Percentiles rank a stretch among this genome's conserved stretches.
Evolutionary conservation across 2,797 vertebrate genomes (phyloP).

Genomic region (Aplochiton taeniatus): DNA sequence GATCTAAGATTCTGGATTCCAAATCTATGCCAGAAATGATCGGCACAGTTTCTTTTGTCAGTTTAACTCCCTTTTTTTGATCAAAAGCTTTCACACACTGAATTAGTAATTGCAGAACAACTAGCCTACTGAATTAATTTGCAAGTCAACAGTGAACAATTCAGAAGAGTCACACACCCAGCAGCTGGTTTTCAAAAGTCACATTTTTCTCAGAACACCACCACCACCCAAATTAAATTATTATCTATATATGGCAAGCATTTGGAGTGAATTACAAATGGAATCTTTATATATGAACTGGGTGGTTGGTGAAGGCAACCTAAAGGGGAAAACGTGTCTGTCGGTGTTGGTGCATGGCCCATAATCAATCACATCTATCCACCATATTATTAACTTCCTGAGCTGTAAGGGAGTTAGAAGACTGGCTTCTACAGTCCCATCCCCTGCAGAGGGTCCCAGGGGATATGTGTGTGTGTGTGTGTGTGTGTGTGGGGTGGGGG

Average conservation of each 20-base stretch:
- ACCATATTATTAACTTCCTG: conserved; percentile 70
- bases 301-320: conserved; percentile 53
- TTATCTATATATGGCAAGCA: conserved; percentile 48
- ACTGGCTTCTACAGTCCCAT: conserved; percentile 66
- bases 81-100: too few relatives aligned
- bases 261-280: conserved; percentile 73
- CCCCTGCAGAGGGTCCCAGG: conserved; percentile 71
- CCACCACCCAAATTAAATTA: conserved; percentile 61
- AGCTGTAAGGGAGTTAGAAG: conserved; percentile 68
- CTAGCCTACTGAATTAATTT: too few relatives aligned
- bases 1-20: too few relatives aligned
- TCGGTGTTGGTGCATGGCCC: conserved; percentile 56
- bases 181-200: conserved; percentile 38
- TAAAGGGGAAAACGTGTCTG: conserved; percentile 63
- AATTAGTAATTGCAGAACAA: too few relatives aligned
- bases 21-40: too few relatives aligned
- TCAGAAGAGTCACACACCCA: conserved; percentile 17
- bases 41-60: too few relatives aligned
- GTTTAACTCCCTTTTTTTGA: too few relatives aligned
- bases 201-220: conserved; percentile 51
- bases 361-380: conserved; percentile 72
- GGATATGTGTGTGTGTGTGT: too few relatives aligned
- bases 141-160: conserved; percentile 17
- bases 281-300: conserved; percentile 72
- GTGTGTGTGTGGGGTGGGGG: too few relatives aligned